These are phyloP conservation scores for Balaenoptera acutorostrata DNA, from an alignment of 2,113 vertebrate species.

Conservation along the genomic window DNA sequence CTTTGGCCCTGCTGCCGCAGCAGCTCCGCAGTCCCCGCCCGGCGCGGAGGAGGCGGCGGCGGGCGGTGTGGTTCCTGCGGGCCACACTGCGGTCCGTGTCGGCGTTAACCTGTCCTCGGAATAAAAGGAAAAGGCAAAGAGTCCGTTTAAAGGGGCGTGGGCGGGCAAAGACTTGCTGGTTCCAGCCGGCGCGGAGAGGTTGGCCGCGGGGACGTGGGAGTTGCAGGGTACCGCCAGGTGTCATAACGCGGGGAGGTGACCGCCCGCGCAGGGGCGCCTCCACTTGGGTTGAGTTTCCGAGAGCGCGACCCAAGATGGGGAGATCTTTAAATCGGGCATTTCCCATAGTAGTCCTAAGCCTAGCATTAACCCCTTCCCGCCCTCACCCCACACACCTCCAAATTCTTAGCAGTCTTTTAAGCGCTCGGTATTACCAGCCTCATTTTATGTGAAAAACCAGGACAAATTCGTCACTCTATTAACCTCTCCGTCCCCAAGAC, in stretches of 20 bases:
- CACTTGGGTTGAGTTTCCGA: neutral
- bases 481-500: neutral
- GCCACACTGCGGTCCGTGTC: neutral
- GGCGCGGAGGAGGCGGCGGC: neutral
- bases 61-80: neutral
- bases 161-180: neutral
- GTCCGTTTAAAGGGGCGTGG: neutral
- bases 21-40: neutral
- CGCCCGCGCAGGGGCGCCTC: neutral
- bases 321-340: neutral
- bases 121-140: neutral
- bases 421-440: neutral
- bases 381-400: neutral
- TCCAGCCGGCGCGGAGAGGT: neutral
- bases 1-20: neutral
- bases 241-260: conserved; percentile 3
- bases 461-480: neutral
- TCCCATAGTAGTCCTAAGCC: neutral
- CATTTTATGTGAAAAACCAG: neutral
- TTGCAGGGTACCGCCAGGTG: neutral
- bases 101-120: neutral
- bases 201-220: neutral
- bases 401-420: neutral
- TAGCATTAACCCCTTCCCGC: no score
- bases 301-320: neutral